Evolutionary conservation across 2,113 vertebrate genomes (phyloP), one percentile per base, ranked within the genome.

Genomic region (Hippocampus barbouri): DNA sequence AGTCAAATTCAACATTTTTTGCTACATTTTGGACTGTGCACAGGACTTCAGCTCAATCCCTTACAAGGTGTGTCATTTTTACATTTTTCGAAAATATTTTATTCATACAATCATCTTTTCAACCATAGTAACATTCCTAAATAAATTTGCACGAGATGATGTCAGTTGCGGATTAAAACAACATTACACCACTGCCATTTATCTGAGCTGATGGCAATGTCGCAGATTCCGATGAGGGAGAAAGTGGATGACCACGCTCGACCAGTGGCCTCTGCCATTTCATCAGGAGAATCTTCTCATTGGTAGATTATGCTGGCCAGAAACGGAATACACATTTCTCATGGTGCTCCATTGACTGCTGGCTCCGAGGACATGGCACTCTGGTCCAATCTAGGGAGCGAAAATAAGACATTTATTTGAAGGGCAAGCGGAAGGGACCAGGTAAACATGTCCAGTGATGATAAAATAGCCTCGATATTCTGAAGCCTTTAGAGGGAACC

Each of bases 51-150:
- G 43, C 43, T 45, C 43, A 45, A 45, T 45, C 43, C 2, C 10
- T 12, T 51, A 20, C 47, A 51, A 51, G 16, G 47, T 51, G 47
- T 49, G 47, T 51, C 43, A 45, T 45, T 45, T 45, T 59, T 59
- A 61, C 59, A 61, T 89, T 94, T 38, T 96, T 96, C 96, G 95
- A 98, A 99, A 99, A 98, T 94, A 93, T 95, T 92, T 92, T 97
- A 97, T 94, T 96, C 95, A 96, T 96, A 97, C 96, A 98, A 96
- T 95, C 95, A 94, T 96, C 92, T 94, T 79, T 87, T 87, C 86
- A 94, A 94, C 94, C 96, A 94, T 91, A 94, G 94, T 91, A 96
- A 95, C 91, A 95, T 95, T 94, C 94, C 95, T 94, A 92, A 95
- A 81, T 94, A 93, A 91, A 93, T 93, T 89, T 76, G 93, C 95